phyloP scores from a whole-genome alignment of 2,113 vertebrate genomes.

The Megaleporinus macrocephalus region DNA sequence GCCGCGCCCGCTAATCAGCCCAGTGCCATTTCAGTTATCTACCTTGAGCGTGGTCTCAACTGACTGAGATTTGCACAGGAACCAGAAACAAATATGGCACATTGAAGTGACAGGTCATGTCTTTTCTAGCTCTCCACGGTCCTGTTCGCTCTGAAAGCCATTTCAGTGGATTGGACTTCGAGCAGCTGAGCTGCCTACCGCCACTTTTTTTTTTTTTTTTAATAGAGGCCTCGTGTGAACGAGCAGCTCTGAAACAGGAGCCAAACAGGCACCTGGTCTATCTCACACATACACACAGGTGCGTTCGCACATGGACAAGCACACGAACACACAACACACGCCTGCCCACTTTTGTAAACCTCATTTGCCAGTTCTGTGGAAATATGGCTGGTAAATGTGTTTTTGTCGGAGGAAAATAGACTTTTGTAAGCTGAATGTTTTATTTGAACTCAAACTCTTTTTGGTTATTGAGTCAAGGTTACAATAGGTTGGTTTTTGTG shows the following conservation, averaged over 20 bases:
- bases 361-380: neutral
- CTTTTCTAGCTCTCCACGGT: constrained; percentile 47
- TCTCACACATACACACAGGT: constrained; percentile 32
- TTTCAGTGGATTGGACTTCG: constrained; percentile 64
- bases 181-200: constrained; percentile 64
- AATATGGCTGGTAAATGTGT: neutral
- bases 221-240: constrained; percentile 62
- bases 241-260: constrained; percentile 61
- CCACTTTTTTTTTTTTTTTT: constrained; percentile 61
- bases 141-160: neutral
- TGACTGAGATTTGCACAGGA: constrained; percentile 29
- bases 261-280: constrained; percentile 24
- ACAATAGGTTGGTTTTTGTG: no score
- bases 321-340: neutral
- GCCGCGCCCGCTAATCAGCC: constrained; percentile 19
- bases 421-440: no score
- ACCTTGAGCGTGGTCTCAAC: neutral
- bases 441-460: no score
- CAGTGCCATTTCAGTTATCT: neutral
- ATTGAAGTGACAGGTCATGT: constrained; percentile 71
- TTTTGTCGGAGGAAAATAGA: no score
- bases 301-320: constrained; percentile 6
- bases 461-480: no score
- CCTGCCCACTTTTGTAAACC: constrained; percentile 1
- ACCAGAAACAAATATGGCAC: constrained; percentile 37